Percentiles rank a stretch among this genome's conserved stretches.
These are phyloP conservation scores for Entomyzon cyanotis DNA, from an alignment of 2,113 vertebrate species.

Conservation along the genomic window DNA sequence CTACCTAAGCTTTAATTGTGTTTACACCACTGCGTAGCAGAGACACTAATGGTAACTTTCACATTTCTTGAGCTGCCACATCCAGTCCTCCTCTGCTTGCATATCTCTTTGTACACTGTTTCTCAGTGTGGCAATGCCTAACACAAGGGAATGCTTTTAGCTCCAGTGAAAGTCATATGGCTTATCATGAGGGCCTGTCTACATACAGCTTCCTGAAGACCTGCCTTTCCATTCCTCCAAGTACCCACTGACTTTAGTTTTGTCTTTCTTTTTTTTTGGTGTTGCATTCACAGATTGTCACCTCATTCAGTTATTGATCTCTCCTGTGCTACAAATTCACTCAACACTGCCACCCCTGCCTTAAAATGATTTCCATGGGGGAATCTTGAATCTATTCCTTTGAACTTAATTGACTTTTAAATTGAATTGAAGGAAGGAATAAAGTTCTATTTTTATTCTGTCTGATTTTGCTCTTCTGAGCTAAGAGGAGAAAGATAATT, in stretches of 20 bases:
- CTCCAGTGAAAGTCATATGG: background rate
- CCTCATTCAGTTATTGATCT: conserved; percentile 10
- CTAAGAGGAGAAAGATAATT: background rate
- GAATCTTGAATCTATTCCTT: conserved; percentile 18
- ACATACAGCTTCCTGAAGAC: background rate
- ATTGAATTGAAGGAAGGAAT: conserved; percentile 19
- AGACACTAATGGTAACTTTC: background rate
- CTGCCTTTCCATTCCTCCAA: background rate
- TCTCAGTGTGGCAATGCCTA: background rate
- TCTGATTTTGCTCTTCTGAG: background rate
- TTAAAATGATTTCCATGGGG: background rate
- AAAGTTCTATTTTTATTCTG: conserved; percentile 1
- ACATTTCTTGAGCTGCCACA: background rate
- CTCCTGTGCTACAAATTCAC: background rate
- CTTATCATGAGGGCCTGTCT: background rate
- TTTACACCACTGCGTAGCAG: background rate
- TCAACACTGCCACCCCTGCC: background rate
- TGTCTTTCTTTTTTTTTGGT: background rate
- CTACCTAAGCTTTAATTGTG: background rate
- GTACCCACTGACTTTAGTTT: background rate
- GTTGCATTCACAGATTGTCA: background rate
- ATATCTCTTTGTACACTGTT: background rate
- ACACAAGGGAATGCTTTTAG: background rate
- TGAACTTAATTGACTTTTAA: conserved; percentile 43
- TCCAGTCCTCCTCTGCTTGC: background rate